Conservation (phyloP, 2,797 vertebrate species). For the Manis javanica region DNA sequence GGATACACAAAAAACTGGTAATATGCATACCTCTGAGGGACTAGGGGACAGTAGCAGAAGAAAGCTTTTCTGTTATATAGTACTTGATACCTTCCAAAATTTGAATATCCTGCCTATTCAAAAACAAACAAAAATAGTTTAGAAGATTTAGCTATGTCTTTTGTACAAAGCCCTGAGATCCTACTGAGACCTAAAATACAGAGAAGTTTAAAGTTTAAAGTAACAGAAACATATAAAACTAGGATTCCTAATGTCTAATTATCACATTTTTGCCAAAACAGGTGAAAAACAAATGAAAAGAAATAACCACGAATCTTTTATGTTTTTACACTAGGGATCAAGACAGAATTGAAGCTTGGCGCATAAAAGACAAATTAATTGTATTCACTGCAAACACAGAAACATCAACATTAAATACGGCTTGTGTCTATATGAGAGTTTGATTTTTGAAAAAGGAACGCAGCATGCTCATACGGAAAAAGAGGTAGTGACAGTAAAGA, state of each 20-base stretch:
- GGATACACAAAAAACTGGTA: background rate
- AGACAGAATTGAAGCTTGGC: background rate
- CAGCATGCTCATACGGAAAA: background rate
- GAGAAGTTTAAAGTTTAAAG: background rate
- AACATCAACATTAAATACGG: background rate
- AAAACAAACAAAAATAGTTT: background rate
- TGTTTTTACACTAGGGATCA: background rate
- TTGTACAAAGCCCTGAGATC: background rate
- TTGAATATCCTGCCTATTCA: background rate
- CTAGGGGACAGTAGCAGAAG: background rate
- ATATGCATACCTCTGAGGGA: background rate
- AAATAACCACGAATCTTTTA: background rate
- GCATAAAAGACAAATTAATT: constrained; percentile 9
- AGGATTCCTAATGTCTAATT: background rate
- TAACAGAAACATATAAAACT: background rate
- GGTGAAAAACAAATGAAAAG: background rate
- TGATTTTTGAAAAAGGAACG: background rate
- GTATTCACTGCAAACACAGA: constrained; percentile 29
- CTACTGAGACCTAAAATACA: background rate
- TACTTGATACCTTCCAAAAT: background rate
- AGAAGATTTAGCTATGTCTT: background rate
- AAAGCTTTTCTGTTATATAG: background rate
- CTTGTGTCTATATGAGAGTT: background rate
- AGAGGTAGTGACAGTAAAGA: background rate
- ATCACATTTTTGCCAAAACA: background rate